phyloP scores from a whole-genome alignment of 2,888 invertebrate species.

The Nycteola revayana region DNA sequence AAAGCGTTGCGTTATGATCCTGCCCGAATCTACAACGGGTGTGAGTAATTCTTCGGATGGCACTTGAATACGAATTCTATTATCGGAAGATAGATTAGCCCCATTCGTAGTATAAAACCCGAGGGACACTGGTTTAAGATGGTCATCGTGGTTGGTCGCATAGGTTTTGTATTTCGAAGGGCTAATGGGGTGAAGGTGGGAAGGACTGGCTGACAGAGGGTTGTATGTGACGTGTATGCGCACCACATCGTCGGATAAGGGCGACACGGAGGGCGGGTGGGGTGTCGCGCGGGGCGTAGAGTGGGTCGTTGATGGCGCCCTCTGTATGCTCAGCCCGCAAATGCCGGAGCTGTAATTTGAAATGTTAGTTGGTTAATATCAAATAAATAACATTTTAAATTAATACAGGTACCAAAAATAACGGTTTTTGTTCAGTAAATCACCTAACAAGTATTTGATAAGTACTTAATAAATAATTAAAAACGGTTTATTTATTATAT shows the following conservation, averaged over 20 bases:
- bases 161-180: conserved; percentile 63
- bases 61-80: conserved; percentile 88
- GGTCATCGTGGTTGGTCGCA: conserved; percentile 44
- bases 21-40: conserved; percentile 83
- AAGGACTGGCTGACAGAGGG: conserved; percentile 78
- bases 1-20: conserved; percentile 66
- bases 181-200: conserved; percentile 72
- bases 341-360: conserved; percentile 66
- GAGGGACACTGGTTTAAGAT: conserved; percentile 66
- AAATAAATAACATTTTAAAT: no score
- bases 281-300: conserved; percentile 86
- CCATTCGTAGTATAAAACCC: conserved; percentile 80
- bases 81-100: conserved; percentile 81
- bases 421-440: no score
- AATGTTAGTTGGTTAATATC: no score
- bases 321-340: conserved; percentile 76
- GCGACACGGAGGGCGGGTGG: conserved; percentile 83
- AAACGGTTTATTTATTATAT: no score
- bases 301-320: conserved; percentile 78
- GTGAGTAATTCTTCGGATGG: conserved; percentile 86
- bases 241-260: conserved; percentile 84
- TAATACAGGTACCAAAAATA: no score
- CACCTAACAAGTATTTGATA: no score
- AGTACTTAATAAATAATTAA: no score
- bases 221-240: conserved; percentile 91